These are phyloP conservation scores for Prorops nasuta DNA, from an alignment of 1,140 invertebrate species.

Conservation along the genomic window DNA sequence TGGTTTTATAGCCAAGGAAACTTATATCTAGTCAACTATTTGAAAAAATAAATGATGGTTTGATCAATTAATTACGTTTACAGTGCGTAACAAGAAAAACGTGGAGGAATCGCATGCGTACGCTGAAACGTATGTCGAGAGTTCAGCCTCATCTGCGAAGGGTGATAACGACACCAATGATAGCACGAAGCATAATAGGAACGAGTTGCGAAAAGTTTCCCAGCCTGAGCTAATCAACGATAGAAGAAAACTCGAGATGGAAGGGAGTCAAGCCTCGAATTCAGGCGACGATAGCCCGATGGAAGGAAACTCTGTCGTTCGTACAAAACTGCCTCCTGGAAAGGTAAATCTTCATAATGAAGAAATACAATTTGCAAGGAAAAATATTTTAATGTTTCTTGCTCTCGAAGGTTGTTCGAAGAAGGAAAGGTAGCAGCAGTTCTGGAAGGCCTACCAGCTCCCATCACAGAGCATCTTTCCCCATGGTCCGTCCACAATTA, in stretches of 20 bases:
- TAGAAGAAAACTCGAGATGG: constrained; percentile 55
- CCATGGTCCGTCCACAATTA: constrained; percentile 53
- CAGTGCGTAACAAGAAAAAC: constrained; percentile 31
- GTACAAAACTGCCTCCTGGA: constrained; percentile 66
- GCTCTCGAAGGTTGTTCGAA: constrained; percentile 32
- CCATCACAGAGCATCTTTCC: constrained; percentile 57
- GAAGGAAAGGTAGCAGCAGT: constrained; percentile 35
- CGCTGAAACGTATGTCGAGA: constrained; percentile 23
- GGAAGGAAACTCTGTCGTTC: constrained; percentile 62
- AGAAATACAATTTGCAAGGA: constrained; percentile 4
- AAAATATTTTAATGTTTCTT: neutral
- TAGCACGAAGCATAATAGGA: neutral
- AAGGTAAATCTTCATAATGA: constrained; percentile 64
- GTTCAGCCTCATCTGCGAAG: constrained; percentile 27
- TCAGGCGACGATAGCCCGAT: constrained; percentile 56
- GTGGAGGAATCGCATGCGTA: constrained; percentile 24
- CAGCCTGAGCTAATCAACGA: constrained; percentile 26
- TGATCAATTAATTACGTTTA: no score
- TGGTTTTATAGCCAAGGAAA: no score
- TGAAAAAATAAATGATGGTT: no score
- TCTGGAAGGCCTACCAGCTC: constrained; percentile 38
- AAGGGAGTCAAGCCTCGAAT: constrained; percentile 60
- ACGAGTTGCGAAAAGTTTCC: constrained; percentile 18
- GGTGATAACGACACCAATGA: constrained; percentile 21
- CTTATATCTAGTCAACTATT: no score